Evolutionary conservation across 2,113 vertebrate species (phyloP).

Genomic region (Eleginops maclovinus): DNA sequence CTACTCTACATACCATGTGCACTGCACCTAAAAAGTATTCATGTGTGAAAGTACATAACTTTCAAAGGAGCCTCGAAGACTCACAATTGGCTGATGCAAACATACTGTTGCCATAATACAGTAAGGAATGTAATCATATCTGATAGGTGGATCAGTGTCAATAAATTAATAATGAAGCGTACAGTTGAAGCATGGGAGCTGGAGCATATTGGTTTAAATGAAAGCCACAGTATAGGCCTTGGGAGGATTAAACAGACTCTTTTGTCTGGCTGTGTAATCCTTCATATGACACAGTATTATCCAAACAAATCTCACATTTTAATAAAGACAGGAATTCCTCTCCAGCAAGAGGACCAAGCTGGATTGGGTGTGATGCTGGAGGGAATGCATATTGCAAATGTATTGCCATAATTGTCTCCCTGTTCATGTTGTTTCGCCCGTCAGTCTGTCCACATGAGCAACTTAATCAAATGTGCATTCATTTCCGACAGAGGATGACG

Average conservation of each 20-base stretch:
- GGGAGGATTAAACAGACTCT: constrained; percentile 38
- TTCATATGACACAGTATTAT: constrained; percentile 54
- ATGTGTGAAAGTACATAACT: constrained; percentile 31
- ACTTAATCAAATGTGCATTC: not conserved
- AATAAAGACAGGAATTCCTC: constrained; percentile 75
- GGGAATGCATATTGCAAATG: constrained; percentile 24
- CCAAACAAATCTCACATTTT: constrained; percentile 71
- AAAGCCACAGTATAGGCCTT: constrained; percentile 31
- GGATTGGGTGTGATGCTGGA: constrained; percentile 32
- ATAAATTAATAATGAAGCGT: constrained; percentile 65
- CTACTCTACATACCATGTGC: constrained; percentile 23
- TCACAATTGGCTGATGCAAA: constrained; percentile 43
- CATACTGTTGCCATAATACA: constrained; percentile 46
- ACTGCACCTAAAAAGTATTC: constrained; percentile 43
- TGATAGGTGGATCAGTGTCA: constrained; percentile 61
- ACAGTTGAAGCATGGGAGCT: constrained; percentile 24
- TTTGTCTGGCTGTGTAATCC: constrained; percentile 65
- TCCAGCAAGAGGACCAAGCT: constrained; percentile 17
- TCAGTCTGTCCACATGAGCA: not conserved
- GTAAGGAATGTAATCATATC: constrained; percentile 67
- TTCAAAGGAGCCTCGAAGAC: constrained; percentile 45
- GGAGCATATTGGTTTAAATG: constrained; percentile 39
- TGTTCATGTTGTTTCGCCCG: not conserved
- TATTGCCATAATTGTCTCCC: not conserved
- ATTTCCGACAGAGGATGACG: not conserved